Evolutionary conservation across 2,888 invertebrate species (phyloP), one percentile per base, ranked within the genome.

Genomic region (Tipula unca): DNA sequence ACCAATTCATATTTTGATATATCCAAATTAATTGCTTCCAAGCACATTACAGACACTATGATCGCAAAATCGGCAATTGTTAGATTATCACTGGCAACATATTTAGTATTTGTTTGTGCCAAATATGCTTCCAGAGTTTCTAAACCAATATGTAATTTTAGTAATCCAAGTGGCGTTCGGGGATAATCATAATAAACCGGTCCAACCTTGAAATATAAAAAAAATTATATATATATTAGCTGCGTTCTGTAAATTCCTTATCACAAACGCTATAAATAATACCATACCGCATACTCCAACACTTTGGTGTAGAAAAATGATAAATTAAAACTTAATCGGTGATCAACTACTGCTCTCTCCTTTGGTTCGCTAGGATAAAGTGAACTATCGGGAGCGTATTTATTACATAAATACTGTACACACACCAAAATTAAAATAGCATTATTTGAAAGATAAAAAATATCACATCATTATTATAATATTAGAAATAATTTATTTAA

Each of bases 1-100:
- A 94, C 92, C 87, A 91, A 89, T 13, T 92, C 91, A 90, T 94
- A 95, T 13, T 91, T 89, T 25, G 69, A 69, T 10, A 69, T 25
- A 1, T 92, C 91, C 86, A 95, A 91, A 88, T 94, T 93, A 86
- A 95, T 94, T 0, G 94, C 94, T 90, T 96, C 95, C 84, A 96
- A 90, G 85, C 95, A 94, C 92, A 95, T 93, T 0, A 95, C 95
- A 0, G 95, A 93, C 85, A 95, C 93, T 84, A 95, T 90, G 13
- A 96, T 91, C 39, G 93, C 94, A 88, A 95, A 94, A 90, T 96
- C 96, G 0, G 95, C 95, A 87, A 96, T 95, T 5, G 95, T 96
- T 85, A 96, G 88, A 87, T 93, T 90, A 88, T 95, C 93, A 86
- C 92, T 93, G 14, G 95, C 95, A 1, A 93, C 94, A 89, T 94